Evolutionary conservation across 2,113 vertebrate genomes (phyloP).

Genomic region (Pelusios castaneus): DNA sequence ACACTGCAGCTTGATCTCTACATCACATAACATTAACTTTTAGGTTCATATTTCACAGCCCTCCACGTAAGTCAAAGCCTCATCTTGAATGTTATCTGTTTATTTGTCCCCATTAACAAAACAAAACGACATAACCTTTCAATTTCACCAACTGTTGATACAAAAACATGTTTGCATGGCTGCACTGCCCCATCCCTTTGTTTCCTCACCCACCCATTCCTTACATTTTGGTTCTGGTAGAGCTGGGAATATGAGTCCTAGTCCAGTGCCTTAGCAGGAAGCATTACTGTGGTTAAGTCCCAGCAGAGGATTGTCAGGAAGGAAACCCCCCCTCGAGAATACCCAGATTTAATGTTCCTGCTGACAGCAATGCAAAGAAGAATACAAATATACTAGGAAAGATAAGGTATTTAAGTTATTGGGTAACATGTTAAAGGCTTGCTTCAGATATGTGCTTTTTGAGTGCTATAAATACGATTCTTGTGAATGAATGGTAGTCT

Average conservation of each 20-base stretch:
- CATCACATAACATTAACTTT: not conserved
- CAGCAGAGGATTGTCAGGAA: slow-evolving; percentile 50
- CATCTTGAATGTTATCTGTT: not conserved
- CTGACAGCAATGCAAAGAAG: slow-evolving; percentile 51
- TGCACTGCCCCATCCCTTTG: slow-evolving; percentile 37
- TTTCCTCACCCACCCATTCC: slow-evolving; percentile 52
- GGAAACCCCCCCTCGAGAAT: slow-evolving; percentile 56
- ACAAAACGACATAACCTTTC: not conserved
- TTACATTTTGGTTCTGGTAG: slow-evolving; percentile 27
- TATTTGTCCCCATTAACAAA: not conserved
- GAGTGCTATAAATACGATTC: rapidly evolving
- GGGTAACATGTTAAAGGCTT: not conserved
- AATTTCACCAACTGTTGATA: not conserved
- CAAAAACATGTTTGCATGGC: not conserved
- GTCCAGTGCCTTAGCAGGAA: slow-evolving; percentile 25
- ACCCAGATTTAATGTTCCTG: slow-evolving; percentile 32
- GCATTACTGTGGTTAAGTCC: too few relatives aligned
- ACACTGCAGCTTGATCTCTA: not conserved
- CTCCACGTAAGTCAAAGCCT: not conserved
- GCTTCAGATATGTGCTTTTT: not conserved
- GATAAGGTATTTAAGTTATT: slow-evolving; percentile 27
- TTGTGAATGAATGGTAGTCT: not conserved
- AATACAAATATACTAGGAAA: slow-evolving; percentile 25
- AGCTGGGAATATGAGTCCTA: slow-evolving; percentile 54
- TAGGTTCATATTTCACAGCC: not conserved